phyloP scores from a whole-genome alignment of 2,113 vertebrate genomes.

The Rallus limicola region DNA sequence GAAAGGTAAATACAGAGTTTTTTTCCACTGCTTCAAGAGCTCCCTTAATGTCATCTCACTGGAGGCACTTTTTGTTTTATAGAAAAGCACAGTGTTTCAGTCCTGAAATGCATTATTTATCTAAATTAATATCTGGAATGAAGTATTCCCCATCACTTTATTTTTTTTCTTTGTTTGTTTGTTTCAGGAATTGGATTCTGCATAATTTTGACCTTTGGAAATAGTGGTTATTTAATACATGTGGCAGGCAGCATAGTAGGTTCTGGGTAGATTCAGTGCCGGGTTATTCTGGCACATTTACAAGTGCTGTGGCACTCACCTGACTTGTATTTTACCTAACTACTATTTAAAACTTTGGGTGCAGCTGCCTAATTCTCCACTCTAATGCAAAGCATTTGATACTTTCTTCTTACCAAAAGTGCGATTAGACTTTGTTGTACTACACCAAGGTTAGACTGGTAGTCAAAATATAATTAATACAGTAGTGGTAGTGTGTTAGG shows the following conservation, averaged over 20 bases:
- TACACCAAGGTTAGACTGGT: not conserved
- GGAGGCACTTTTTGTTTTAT: not conserved
- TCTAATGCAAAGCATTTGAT: not conserved
- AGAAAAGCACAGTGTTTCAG: not conserved
- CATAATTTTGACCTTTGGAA: not conserved
- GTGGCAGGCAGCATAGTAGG: not conserved
- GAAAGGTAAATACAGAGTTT: constrained; percentile 85
- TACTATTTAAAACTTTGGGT: not conserved
- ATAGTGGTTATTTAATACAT: not conserved
- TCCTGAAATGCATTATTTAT: not conserved
- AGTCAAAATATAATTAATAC: not conserved
- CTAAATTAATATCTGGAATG: not conserved
- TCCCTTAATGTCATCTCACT: not conserved
- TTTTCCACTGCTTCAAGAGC: constrained; percentile 14
- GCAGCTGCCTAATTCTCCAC: not conserved
- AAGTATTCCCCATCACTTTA: not conserved
- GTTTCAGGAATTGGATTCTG: not conserved
- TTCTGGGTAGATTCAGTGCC: not conserved
- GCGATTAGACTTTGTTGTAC: not conserved
- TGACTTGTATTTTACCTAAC: not conserved
- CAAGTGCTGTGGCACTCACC: not conserved
- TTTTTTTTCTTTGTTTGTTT: not conserved
- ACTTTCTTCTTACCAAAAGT: not conserved
- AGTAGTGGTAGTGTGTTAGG: not conserved
- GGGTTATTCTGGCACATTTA: not conserved